A percentile compares a stretch with the other conserved stretches of the same genome.
phyloP scores from a whole-genome alignment of 2,888 invertebrate genomes.

The Kuschelorhynchus macadamiae region DNA sequence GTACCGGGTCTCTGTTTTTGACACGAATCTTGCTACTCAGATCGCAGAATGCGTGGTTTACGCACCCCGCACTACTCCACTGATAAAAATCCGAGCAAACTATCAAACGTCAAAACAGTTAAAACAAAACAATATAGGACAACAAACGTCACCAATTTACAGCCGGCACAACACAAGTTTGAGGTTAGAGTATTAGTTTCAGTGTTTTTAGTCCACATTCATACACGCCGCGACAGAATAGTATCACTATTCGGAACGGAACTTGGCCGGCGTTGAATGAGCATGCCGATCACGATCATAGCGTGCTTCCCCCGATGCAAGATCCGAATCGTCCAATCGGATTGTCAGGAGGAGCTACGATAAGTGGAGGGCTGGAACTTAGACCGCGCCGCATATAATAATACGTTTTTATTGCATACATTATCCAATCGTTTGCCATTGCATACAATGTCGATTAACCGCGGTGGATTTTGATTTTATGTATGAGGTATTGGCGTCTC shows the following conservation, averaged over 20 bases:
- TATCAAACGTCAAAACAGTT: slow-evolving; percentile 49
- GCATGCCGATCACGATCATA: slow-evolving; percentile 49
- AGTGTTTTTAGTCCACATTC: slow-evolving; percentile 17
- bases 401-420: slow-evolving; percentile 66
- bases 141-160: slow-evolving; percentile 24
- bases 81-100: slow-evolving; percentile 27
- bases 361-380: slow-evolving; percentile 64
- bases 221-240: slow-evolving; percentile 43
- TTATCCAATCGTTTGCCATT: slow-evolving; percentile 64
- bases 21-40: slow-evolving; percentile 84
- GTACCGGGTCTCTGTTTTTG: slow-evolving; percentile 89
- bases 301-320: slow-evolving; percentile 53
- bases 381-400: slow-evolving; percentile 61
- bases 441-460: slow-evolving; percentile 60
- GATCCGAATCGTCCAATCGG: slow-evolving; percentile 57
- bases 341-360: slow-evolving; percentile 63
- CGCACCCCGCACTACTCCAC: slow-evolving; percentile 63
- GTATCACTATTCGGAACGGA: slow-evolving; percentile 50
- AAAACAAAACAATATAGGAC: slow-evolving; percentile 19
- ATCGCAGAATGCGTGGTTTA: slow-evolving; percentile 64
- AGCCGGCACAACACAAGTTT: slow-evolving; percentile 42
- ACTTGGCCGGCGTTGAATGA: slow-evolving; percentile 51
- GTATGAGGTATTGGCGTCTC: slow-evolving; percentile 45
- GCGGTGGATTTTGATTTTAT: slow-evolving; percentile 52
- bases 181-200: slow-evolving; percentile 58